Base-by-base conservation (phyloP, 1,140 invertebrate genomes). In the Eupeodes corollae region DNA sequence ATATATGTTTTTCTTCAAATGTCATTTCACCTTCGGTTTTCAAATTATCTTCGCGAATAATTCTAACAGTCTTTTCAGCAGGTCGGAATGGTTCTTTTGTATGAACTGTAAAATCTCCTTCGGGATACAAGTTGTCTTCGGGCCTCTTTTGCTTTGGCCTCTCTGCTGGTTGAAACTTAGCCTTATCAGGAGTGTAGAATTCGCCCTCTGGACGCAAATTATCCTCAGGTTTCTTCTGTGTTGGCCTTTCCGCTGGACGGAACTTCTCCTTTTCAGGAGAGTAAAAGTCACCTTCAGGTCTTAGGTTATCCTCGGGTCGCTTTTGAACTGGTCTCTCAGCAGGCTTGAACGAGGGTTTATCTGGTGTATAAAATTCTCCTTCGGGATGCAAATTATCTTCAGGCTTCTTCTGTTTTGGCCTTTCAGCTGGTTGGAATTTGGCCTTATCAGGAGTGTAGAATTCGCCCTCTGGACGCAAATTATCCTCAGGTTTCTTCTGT, bases 151-250 rank as follows among this genome's bases (percentile, higher is more conserved):
- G 67, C 16, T 57, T 53, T 34, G 67, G 70, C 26, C 73, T 47
- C 51, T 75, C 73, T 15, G 59, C 71, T 30, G 75, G 74, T 5
- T 44, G 56, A 58, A 67, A 84, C 58, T 73, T 56, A 0, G 76
- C 68, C 58, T 73, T 72, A 43, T 74, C 70, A 0, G 74, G 76
- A 41, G 71, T 67, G 54, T 82, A 77, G 54, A 83, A 82, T 0
- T 81, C 76, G 6, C 79, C 78, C 68, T 83, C 80, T 5, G 77
- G 75, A 51, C 64, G 70, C 0, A 84, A 62, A 56, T 83, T 83
- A 58, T 80, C 75, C 50, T 68, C 59, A 39, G 69, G 66, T 15
- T 70, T 65, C 49, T 75, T 70, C 14, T 70, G 70, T 12, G 44
- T 55, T 3, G 67, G 69, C 11, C 69, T 63, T 48, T 67, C 72